A percentile compares a stretch with the other conserved stretches of the same genome.
Evolutionary conservation across 2,888 invertebrate genomes (phyloP).

Genomic region (Dorcus parallelipipedus): DNA sequence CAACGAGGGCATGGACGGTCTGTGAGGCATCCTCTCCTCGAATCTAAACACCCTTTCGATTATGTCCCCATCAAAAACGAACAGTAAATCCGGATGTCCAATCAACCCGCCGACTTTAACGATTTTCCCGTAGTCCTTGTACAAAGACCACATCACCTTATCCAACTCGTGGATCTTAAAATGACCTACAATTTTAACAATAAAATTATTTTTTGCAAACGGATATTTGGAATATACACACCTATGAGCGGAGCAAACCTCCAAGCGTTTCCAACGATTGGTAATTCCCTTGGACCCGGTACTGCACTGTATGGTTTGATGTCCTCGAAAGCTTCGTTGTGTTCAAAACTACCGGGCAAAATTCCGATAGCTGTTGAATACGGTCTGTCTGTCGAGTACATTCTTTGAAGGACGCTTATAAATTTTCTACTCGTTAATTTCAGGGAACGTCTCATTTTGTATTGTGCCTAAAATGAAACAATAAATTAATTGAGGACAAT

Average conservation of each 20-base stretch:
- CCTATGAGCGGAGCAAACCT: constrained; percentile 69
- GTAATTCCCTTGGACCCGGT: constrained; percentile 72
- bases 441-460: too few relatives aligned
- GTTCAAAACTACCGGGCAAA: constrained; percentile 24
- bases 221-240: constrained; percentile 35
- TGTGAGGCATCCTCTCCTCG: constrained; percentile 67
- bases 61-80: constrained; percentile 70
- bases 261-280: constrained; percentile 77
- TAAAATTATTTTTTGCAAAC: not conserved
- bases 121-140: constrained; percentile 56
- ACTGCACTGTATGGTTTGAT: constrained; percentile 59
- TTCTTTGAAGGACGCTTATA: not conserved
- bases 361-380: constrained; percentile 41
- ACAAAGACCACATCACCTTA: constrained; percentile 58
- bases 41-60: constrained; percentile 67
- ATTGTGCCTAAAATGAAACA: too few relatives aligned
- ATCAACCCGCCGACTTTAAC: constrained; percentile 68
- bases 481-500: too few relatives aligned
- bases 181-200: constrained; percentile 47
- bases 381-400: constrained; percentile 31
- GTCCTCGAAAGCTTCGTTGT: constrained; percentile 10
- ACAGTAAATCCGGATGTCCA: constrained; percentile 73
- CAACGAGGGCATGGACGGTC: constrained; percentile 71
- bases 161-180: constrained; percentile 58
- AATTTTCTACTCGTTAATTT: not conserved